Percentiles rank a stretch among this genome's conserved stretches.
phyloP scores from a whole-genome alignment of 2,797 vertebrate species.

The Glossophaga mutica region DNA sequence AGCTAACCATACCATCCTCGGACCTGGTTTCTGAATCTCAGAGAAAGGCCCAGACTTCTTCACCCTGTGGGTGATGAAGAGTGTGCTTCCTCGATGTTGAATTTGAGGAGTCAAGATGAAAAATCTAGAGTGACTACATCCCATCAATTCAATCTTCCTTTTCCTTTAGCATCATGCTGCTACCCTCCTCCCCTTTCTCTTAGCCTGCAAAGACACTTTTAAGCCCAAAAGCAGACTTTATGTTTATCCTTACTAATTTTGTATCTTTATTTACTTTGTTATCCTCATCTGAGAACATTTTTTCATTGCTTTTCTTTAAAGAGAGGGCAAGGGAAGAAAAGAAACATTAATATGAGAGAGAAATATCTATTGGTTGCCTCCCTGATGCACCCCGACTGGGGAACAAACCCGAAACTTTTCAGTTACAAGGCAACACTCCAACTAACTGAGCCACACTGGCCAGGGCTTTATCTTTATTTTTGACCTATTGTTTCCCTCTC shows the following conservation, averaged over 20 bases:
- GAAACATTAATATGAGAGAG: no score
- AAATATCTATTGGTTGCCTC: no score
- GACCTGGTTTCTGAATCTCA: not conserved
- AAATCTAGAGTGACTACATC: not conserved
- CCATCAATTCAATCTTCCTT: not conserved
- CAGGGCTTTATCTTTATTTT: not conserved
- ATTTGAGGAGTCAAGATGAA: not conserved
- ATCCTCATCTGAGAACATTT: no score
- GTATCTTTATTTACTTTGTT: not conserved
- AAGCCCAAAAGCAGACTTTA: not conserved
- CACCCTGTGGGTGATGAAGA: not conserved
- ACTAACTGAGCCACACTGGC: no score
- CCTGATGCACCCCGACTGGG: no score
- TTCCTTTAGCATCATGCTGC: accelerated
- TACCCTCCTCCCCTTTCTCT: not conserved
- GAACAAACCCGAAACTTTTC: no score
- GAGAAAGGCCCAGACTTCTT: not conserved
- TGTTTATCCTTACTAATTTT: not conserved
- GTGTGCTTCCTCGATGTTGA: not conserved
- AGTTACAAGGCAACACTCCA: no score
- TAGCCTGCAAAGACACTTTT: not conserved
- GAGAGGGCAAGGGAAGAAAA: no score
- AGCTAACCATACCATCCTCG: not conserved
- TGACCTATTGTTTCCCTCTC: not conserved
- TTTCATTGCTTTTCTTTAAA: no score